phyloP scores from a whole-genome alignment of 2,113 vertebrate genomes.

The Anoura caudifer region DNA sequence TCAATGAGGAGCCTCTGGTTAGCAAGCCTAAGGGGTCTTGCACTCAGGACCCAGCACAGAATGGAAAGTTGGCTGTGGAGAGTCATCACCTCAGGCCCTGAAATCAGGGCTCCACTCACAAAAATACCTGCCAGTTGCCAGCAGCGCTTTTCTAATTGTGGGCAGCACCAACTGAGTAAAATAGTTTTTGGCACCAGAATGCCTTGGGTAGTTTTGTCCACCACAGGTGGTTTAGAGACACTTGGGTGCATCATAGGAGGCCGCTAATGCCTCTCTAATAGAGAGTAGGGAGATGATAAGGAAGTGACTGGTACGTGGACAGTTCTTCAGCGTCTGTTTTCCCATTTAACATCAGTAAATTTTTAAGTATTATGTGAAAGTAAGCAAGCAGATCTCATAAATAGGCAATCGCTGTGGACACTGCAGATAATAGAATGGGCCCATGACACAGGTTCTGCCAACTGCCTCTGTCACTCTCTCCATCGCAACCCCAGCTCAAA shows the following conservation, averaged over 20 bases:
- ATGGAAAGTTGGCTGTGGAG: neutral
- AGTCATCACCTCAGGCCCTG: neutral
- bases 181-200: neutral
- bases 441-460: neutral
- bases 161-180: neutral
- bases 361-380: neutral
- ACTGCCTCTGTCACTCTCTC: neutral
- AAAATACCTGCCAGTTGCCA: neutral
- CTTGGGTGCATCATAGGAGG: neutral
- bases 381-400: neutral
- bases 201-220: neutral
- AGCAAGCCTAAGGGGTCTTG: neutral
- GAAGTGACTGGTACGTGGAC: neutral
- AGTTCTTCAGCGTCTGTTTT: neutral
- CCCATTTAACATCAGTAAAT: neutral
- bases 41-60: neutral
- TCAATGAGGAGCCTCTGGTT: neutral
- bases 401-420: neutral
- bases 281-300: neutral
- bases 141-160: neutral
- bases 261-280: neutral
- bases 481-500: neutral
- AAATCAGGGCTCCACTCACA: neutral
- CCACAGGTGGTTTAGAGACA: neutral
- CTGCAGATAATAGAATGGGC: neutral